A percentile compares a stretch with the other conserved stretches of the same genome.
These are phyloP conservation scores for Pinctada fucata DNA, from an alignment of 2,888 invertebrate genomes.

Conservation along the genomic window DNA sequence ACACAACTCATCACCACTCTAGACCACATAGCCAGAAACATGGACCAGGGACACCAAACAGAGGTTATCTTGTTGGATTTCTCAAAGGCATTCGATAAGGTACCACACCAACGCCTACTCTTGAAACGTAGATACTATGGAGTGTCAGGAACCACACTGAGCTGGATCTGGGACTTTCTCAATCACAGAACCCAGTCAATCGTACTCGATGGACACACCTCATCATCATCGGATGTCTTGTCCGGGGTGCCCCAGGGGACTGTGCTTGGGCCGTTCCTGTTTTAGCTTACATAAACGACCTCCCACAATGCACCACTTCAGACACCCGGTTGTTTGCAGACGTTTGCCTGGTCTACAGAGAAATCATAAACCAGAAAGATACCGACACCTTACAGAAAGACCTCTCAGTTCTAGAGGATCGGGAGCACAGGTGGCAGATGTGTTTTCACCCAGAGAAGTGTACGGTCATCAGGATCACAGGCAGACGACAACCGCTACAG, in stretches of 20 bases:
- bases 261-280: slow-evolving; percentile 38
- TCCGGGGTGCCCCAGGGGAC: slow-evolving; percentile 41
- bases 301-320: slow-evolving; percentile 28
- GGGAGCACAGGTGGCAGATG: slow-evolving; percentile 16
- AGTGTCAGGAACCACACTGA: slow-evolving; percentile 5
- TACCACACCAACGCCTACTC: slow-evolving; percentile 15
- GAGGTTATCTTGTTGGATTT: slow-evolving; percentile 15
- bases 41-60: slow-evolving; percentile 17
- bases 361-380: slow-evolving; percentile 20
- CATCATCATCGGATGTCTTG: slow-evolving; percentile 14
- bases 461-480: slow-evolving; percentile 12
- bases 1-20: neutral
- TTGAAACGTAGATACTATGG: slow-evolving; percentile 14
- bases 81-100: slow-evolving; percentile 19
- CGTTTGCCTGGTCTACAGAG: slow-evolving; percentile 34
- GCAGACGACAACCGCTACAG: neutral
- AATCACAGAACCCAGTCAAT: slow-evolving; percentile 26
- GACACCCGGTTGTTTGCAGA: slow-evolving; percentile 35
- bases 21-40: neutral
- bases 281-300: slow-evolving; percentile 45
- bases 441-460: slow-evolving; percentile 20
- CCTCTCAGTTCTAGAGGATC: slow-evolving; percentile 1
- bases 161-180: slow-evolving; percentile 34
- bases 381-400: slow-evolving; percentile 1
- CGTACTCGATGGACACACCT: slow-evolving; percentile 18